Evolutionary conservation across 1,140 invertebrate genomes (phyloP), one percentile per base, ranked within the genome.

Genomic region (Aphidius gifuensis): DNA sequence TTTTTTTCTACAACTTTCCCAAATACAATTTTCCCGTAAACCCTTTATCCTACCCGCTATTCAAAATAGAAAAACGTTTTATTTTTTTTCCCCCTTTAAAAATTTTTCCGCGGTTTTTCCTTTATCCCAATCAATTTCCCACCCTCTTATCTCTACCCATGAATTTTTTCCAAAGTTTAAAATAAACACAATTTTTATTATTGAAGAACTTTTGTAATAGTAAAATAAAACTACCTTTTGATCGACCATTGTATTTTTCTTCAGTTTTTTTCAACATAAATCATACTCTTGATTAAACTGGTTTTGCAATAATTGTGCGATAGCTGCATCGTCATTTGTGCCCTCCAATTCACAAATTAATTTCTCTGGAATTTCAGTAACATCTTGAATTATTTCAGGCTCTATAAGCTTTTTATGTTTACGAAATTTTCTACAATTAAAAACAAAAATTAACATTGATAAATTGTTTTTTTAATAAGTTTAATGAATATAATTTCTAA

Each of bases 231-330:
- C 39, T 61, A 80, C 79, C 79, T 79, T 80, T 81, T 9, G 85
- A 85, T 39, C 74, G 75, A 49, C 92, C 90, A 80, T 97, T 97
- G 40, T 84, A 84, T 69, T 94, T 90, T 38, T 88, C 84, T 76
- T 96, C 92, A 38, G 89, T 87, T 53, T 83, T 83, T 69, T 90
- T 89, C 23, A 97, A 68, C 69, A 89, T 85, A 88, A 82, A 77
- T 97, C 90, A 76, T 94, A 87, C 77, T 97, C 93, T 75, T 86
- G 85, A 78, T 97, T 93, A 76, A 88, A 95, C 73, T 97, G 90
- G 63, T 86, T 84, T 81, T 98, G 96, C 64, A 98, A 80, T 80
- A 94, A 86, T 79, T 92, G 85, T 21, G 95, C 95, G 75, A 98
- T 90, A 8, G 91, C 80, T 56, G 86, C 85, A 78, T 97, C 95